Evolutionary conservation across 2,797 vertebrate species (phyloP), one percentile per base, ranked within the genome.

Genomic region (Heliangelus exortis): DNA sequence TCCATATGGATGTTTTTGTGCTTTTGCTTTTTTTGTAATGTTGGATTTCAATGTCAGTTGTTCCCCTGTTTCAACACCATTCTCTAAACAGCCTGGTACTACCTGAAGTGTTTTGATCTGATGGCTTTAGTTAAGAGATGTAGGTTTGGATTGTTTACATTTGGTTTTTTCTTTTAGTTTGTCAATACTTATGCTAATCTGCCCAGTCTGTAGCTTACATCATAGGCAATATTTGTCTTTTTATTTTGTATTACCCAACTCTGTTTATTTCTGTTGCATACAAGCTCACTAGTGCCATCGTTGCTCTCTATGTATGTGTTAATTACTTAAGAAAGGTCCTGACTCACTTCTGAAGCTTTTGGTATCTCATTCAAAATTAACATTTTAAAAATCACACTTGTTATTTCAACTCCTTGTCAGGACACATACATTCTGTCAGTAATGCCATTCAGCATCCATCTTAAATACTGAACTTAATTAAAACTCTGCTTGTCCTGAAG

Each of bases 41-140:
- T 53, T 80, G 47, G 62, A 91, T 91, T 94, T 93, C 92, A 80
- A 43, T 84, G 89, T 66, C 69, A 84, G 0, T 87, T 58, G 83
- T 94, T 95, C 69, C 87, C 62, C 81, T 75, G 82, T 66, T 73
- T 73, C 55, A 94, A 88, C 73, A 55, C 31, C 2, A 0, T 63
- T 75, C 73, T 76, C 81, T 84, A 92, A 94, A 94, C 5, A 87
- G 61, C 34, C 78, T 85, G 65, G 51, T 91, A 80, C 81, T 0
- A 2, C 73, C 67, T 81, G 16, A 59, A 91, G 48, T 39, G 76
- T 78, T 93, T 84, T 59, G 47, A 84, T 76, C 88, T 66, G 75
- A 55, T 17, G 50, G 34, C 31, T 74, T 76, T 59, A 72, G 55
- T 65, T 57, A 87, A 71, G 50, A 76, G 45, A 73, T 73, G 67